Conservation (phyloP, 53 echinoderm and acorn worm species). For the Patiria pectinifera region DNA sequence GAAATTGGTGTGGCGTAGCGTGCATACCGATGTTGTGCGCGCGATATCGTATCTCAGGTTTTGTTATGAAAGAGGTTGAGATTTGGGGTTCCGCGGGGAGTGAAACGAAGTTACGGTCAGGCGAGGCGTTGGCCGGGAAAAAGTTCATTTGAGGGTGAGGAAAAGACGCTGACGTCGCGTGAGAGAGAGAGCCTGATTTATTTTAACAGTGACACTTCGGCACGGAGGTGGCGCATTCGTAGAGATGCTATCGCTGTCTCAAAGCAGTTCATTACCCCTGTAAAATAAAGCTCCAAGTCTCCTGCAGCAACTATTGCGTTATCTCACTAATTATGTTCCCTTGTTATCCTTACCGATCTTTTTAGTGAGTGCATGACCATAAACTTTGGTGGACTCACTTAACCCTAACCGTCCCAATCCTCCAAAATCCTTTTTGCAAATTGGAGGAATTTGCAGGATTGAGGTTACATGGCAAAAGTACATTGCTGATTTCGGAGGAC, state of each 20-base stretch:
- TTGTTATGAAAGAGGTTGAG: background rate
- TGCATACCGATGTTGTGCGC: constrained; percentile 14
- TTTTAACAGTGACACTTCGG: background rate
- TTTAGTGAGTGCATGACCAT: too few relatives aligned
- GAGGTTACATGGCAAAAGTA: too few relatives aligned
- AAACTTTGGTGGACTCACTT: too few relatives aligned
- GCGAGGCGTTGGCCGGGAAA: background rate
- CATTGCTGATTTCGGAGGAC: too few relatives aligned
- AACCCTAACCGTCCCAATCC: too few relatives aligned
- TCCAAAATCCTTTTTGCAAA: too few relatives aligned
- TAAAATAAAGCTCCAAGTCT: background rate
- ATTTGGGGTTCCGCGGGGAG: background rate
- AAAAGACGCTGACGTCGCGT: background rate
- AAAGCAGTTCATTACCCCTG: background rate
- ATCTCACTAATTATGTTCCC: too few relatives aligned
- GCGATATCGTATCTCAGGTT: background rate
- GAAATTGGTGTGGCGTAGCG: constrained; percentile 27
- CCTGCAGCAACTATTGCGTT: background rate
- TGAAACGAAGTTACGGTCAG: background rate
- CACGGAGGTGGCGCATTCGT: background rate
- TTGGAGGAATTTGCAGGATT: too few relatives aligned
- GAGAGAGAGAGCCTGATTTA: background rate
- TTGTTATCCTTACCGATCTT: too few relatives aligned
- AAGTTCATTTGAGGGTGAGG: background rate
- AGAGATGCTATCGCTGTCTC: background rate